Percentiles rank a stretch among this genome's conserved stretches.
Conservation (phyloP, 1,140 invertebrate genomes). For the Drosophila kepulauana region DNA sequence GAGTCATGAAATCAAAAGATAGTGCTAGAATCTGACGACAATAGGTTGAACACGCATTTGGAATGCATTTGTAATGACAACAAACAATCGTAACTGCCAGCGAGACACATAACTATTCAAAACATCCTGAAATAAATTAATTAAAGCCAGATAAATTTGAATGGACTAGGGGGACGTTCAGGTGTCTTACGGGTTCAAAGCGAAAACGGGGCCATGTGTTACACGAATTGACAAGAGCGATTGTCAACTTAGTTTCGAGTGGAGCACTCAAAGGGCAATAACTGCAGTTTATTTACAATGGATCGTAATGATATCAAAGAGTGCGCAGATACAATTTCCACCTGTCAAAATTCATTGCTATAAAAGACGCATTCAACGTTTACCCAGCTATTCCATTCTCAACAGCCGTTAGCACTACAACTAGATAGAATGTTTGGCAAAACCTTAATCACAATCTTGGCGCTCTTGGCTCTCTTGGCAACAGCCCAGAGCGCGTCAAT, state of each 20-base stretch:
- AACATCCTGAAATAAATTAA: constrained; percentile 12
- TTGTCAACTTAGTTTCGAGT: constrained; percentile 14
- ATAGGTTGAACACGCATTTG: neutral
- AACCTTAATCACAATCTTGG: constrained; percentile 18
- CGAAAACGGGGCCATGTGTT: neutral
- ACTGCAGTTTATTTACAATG: constrained; percentile 19
- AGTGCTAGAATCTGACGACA: neutral
- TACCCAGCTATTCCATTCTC: neutral
- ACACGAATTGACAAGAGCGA: neutral
- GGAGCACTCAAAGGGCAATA: neutral
- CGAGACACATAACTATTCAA: neutral
- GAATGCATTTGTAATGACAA: neutral
- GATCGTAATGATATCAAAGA: constrained; percentile 2
- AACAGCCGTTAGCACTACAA: neutral
- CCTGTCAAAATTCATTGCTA: neutral
- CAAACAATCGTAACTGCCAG: neutral
- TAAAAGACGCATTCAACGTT: constrained; percentile 5
- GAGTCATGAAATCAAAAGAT: constrained; percentile 22
- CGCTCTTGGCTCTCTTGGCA: constrained; percentile 33
- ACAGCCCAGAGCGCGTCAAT: constrained; percentile 25
- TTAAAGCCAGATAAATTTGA: neutral
- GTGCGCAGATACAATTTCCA: constrained; percentile 3
- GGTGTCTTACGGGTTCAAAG: neutral
- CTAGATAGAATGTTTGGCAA: constrained; percentile 14
- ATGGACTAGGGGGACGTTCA: neutral